Conservation (phyloP, 2,797 vertebrate species). For the Esox masquinongy region DNA sequence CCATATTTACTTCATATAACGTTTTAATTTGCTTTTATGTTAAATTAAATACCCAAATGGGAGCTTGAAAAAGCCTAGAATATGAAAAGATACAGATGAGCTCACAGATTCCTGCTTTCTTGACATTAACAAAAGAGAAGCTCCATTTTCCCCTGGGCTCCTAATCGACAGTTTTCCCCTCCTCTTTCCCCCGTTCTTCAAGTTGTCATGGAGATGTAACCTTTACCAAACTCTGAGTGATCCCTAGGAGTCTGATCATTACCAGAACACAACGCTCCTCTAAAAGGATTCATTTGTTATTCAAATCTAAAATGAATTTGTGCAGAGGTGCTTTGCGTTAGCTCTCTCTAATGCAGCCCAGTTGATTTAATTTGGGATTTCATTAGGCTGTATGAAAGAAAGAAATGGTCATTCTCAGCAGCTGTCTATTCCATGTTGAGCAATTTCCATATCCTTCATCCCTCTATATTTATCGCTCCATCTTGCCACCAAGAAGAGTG, state of each 20-base stretch:
- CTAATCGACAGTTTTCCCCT: conserved; percentile 15
- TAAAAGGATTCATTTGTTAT: conserved; percentile 71
- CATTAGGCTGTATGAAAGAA: conserved; percentile 42
- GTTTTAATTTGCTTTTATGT: not conserved
- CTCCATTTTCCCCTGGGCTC: conserved; percentile 1
- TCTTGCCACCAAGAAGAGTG: not conserved
- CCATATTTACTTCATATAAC: not conserved
- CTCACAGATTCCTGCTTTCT: not conserved
- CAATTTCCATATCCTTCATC: not conserved
- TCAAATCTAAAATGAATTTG: conserved; percentile 60
- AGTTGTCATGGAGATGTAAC: conserved; percentile 67
- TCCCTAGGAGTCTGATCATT: conserved; percentile 53
- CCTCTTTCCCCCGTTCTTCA: conserved; percentile 36
- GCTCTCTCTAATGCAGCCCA: conserved; percentile 43
- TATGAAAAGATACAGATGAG: not conserved
- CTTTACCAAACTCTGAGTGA: conserved; percentile 56
- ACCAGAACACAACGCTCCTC: conserved; percentile 41
- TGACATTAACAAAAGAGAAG: conserved; percentile 7
- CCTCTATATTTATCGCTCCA: not conserved
- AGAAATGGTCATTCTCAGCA: conserved; percentile 13
- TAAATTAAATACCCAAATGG: not conserved
- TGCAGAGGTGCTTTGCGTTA: conserved; percentile 38
- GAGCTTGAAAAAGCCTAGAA: not conserved
- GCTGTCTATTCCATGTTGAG: not conserved
- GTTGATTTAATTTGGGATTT: conserved; percentile 50